A percentile compares a stretch with the other conserved stretches of the same genome.
Conservation (phyloP, 2,888 invertebrate genomes). For the Apomyelois bistriatella region DNA sequence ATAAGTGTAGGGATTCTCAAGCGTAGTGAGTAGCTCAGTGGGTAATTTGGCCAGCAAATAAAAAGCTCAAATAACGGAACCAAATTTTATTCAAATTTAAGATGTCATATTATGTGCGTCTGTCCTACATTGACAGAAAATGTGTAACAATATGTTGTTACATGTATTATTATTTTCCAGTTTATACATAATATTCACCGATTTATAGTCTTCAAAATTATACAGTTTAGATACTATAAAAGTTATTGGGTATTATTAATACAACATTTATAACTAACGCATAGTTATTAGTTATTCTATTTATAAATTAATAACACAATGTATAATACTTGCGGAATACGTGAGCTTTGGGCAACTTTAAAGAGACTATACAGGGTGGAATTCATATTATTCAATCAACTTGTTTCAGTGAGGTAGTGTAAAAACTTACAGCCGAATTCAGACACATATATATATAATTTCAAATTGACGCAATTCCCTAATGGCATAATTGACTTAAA, state of each 20-base stretch:
- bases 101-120: constrained; percentile 37
- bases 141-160: neutral
- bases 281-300: constrained; percentile 53
- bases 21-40: too few relatives aligned
- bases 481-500: too few relatives aligned
- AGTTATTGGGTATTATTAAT: constrained; percentile 31
- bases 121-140: constrained; percentile 14
- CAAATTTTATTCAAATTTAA: constrained; percentile 40
- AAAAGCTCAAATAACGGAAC: constrained; percentile 28
- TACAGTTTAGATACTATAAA: constrained; percentile 16
- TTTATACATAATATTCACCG: constrained; percentile 2
- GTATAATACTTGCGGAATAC: constrained; percentile 63
- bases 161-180: neutral
- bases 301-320: constrained; percentile 72
- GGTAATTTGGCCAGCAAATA: constrained; percentile 21
- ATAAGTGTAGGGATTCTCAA: too few relatives aligned
- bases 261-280: constrained; percentile 41
- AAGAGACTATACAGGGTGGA: neutral
- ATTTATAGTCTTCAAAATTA: constrained; percentile 15
- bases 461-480: too few relatives aligned
- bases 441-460: too few relatives aligned
- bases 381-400: neutral
- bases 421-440: too few relatives aligned
- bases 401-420: too few relatives aligned
- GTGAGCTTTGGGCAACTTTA: constrained; percentile 27